A percentile compares a stretch with the other conserved stretches of the same genome.
Conservation (phyloP, 2,797 vertebrate species). For the Chaetodon trifasciatus region DNA sequence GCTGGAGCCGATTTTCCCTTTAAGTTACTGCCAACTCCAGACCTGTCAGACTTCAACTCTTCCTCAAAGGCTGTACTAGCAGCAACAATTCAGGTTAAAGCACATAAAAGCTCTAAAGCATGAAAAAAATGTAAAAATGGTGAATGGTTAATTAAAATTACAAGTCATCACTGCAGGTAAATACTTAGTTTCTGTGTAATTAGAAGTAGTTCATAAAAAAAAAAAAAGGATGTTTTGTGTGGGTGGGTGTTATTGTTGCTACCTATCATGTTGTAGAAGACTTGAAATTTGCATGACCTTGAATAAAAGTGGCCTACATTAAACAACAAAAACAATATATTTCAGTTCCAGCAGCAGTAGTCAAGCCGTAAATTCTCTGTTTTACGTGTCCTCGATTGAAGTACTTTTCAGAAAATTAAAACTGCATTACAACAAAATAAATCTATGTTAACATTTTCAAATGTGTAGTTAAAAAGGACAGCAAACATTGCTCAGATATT, state of each 20-base stretch:
- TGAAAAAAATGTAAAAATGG: not conserved
- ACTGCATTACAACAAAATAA: not conserved
- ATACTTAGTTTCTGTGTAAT: not conserved
- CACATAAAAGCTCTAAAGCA: not conserved
- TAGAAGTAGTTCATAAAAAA: not conserved
- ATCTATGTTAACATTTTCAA: not conserved
- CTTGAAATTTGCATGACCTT: not conserved
- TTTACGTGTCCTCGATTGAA: not conserved
- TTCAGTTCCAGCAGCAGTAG: not conserved
- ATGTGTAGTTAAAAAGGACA: not conserved
- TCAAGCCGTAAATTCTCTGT: no score
- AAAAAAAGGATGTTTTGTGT: not conserved
- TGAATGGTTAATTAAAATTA: not conserved
- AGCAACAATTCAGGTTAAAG: not conserved
- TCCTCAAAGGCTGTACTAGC: not conserved
- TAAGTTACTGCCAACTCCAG: not conserved
- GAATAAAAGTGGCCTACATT: not conserved
- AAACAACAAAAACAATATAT: not conserved
- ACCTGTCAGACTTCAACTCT: not conserved
- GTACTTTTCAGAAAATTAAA: not conserved
- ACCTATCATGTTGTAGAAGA: not conserved
- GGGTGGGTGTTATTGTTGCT: not conserved
- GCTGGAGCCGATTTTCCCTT: slow-evolving; percentile 12
- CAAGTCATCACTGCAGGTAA: not conserved
- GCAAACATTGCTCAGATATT: slow-evolving; percentile 12